phyloP scores from a whole-genome alignment of 2,113 vertebrate genomes.

The Lophius piscatorius region DNA sequence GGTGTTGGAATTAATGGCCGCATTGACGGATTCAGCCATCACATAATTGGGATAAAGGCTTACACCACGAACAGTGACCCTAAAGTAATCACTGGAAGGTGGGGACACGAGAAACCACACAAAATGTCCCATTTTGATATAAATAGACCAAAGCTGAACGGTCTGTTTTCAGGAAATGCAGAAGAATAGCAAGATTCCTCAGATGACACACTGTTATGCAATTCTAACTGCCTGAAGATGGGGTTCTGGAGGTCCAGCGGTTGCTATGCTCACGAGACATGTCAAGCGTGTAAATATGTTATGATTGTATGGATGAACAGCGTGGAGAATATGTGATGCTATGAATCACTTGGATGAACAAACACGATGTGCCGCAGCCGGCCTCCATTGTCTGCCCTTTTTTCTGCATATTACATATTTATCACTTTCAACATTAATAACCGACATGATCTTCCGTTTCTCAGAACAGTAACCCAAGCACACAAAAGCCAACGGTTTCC shows the following conservation, averaged over 20 bases:
- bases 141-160: no score
- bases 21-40: no score
- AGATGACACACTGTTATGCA: constrained; percentile 2
- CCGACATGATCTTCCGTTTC: constrained; percentile 31
- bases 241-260: constrained; percentile 17
- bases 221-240: constrained; percentile 10
- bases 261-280: constrained; percentile 28
- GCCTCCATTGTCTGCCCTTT: not conserved
- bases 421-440: constrained; percentile 40
- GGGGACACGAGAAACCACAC: no score
- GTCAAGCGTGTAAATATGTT: no score
- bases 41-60: no score
- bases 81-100: no score
- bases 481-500: constrained; percentile 18
- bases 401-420: constrained; percentile 27
- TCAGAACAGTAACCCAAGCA: constrained; percentile 34
- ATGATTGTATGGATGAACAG: no score
- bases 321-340: constrained; percentile 9
- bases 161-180: constrained; percentile 1
- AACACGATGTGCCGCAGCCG: not conserved
- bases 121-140: no score
- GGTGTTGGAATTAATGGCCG: no score
- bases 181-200: constrained; percentile 7
- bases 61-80: no score
- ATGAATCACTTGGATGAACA: constrained; percentile 39